Conservation (phyloP, 2,888 invertebrate species). For the Platerodrilus igneus region DNA sequence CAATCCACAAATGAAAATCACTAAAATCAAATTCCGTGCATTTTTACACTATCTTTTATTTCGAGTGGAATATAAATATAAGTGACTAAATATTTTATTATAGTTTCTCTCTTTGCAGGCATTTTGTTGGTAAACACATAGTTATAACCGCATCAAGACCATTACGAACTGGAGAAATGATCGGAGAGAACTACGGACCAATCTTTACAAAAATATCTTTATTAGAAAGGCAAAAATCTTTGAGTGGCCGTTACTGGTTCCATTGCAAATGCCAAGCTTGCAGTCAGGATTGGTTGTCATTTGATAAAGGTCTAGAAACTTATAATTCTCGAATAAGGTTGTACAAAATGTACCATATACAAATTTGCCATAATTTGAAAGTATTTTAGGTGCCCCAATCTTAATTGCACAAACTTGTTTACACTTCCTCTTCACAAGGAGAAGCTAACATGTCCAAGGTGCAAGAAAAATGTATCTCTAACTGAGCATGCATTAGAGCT, state of each 20-base stretch:
- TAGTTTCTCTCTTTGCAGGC: slow-evolving; percentile 49
- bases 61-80: too few relatives aligned
- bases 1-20: too few relatives aligned
- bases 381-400: slow-evolving; percentile 50
- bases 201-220: slow-evolving; percentile 59
- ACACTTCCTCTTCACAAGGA: slow-evolving; percentile 46
- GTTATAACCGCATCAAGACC: slow-evolving; percentile 66
- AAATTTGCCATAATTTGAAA: too few relatives aligned
- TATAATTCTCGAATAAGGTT: slow-evolving; percentile 47
- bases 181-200: slow-evolving; percentile 82
- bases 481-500: slow-evolving; percentile 46
- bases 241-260: slow-evolving; percentile 75
- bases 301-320: slow-evolving; percentile 55
- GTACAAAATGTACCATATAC: slow-evolving; percentile 9
- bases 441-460: slow-evolving; percentile 51
- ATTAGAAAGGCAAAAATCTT: slow-evolving; percentile 57
- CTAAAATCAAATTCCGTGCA: too few relatives aligned
- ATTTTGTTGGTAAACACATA: slow-evolving; percentile 69
- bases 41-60: too few relatives aligned
- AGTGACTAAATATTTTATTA: too few relatives aligned
- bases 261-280: slow-evolving; percentile 70
- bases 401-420: slow-evolving; percentile 50
- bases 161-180: slow-evolving; percentile 59
- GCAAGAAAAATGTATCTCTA: slow-evolving; percentile 51
- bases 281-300: slow-evolving; percentile 67